Evolutionary conservation across 37 sponge, comb jelly and placozoan species (phyloP).

Genomic region (Ianthella basta): DNA sequence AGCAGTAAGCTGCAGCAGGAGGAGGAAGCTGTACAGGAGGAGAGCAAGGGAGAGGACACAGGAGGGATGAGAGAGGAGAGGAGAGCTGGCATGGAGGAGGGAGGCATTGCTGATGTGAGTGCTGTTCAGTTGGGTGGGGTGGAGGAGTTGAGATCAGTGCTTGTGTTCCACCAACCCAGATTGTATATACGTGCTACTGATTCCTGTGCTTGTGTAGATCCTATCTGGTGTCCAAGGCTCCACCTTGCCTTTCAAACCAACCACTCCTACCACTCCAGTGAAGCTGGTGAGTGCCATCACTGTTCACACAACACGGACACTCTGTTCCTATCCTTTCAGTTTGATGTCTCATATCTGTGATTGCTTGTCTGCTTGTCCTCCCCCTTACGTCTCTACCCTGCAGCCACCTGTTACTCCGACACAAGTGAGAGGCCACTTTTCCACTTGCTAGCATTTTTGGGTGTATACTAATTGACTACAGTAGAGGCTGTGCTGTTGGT

Average conservation of each 20-base stretch:
- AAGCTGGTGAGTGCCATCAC: too few relatives aligned
- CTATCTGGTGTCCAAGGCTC: neutral
- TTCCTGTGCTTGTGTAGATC: neutral
- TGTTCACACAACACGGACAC: too few relatives aligned
- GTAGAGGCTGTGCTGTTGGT: too few relatives aligned
- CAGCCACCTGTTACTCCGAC: neutral
- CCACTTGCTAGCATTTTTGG: neutral
- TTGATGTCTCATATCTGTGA: too few relatives aligned
- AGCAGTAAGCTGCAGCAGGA: slow-evolving; percentile 5
- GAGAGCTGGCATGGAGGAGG: neutral
- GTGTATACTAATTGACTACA: too few relatives aligned
- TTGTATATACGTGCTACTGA: too few relatives aligned
- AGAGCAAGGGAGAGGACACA: neutral
- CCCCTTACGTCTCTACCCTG: neutral
- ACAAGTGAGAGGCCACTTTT: neutral
- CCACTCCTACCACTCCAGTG: too few relatives aligned
- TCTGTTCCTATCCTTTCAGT: too few relatives aligned
- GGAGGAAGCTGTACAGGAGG: slow-evolving; percentile 10
- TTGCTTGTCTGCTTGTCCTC: too few relatives aligned
- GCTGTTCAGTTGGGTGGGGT: neutral
- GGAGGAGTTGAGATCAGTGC: neutral
- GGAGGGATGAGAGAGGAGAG: neutral
- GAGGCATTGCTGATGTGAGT: neutral
- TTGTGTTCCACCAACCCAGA: too few relatives aligned
- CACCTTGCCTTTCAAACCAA: neutral